Evolutionary conservation across 2,113 vertebrate species (phyloP).

Genomic region (Ictidomys tridecemlineatus): DNA sequence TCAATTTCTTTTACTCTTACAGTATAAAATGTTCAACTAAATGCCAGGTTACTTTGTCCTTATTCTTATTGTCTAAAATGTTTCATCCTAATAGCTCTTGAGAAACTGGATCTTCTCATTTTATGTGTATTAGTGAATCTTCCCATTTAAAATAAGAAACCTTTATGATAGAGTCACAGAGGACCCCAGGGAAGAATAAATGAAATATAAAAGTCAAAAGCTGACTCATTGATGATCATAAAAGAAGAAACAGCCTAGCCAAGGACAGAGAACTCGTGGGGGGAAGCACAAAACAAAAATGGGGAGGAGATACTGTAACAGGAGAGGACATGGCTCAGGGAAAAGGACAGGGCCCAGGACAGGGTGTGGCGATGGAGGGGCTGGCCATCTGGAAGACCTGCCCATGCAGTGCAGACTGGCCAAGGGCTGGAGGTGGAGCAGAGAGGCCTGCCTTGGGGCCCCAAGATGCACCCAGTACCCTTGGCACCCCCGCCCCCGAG

Average conservation of each 20-base stretch:
- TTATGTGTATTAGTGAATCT: constrained; percentile 14
- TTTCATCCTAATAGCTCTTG: neutral
- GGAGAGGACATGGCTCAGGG: neutral
- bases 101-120: neutral
- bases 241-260: neutral
- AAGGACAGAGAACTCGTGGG: constrained; percentile 4
- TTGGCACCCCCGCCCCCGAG: neutral
- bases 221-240: neutral
- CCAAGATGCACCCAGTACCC: neutral
- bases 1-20: too few species aligned
- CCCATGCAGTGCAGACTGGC: neutral
- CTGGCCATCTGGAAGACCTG: neutral
- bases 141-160: constrained; percentile 16
- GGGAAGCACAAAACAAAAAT: constrained; percentile 8
- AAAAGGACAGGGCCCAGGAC: neutral
- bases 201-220: constrained; percentile 10
- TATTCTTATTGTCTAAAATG: neutral
- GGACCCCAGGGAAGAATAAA: constrained; percentile 48
- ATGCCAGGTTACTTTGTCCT: neutral
- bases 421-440: neutral
- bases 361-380: rapidly evolving
- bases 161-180: constrained; percentile 21
- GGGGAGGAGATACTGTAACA: neutral
- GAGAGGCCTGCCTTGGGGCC: neutral
- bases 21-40: neutral